These are phyloP conservation scores for Adineta ricciae DNA, from an alignment of 2,888 invertebrate genomes.

Conservation along the genomic window DNA sequence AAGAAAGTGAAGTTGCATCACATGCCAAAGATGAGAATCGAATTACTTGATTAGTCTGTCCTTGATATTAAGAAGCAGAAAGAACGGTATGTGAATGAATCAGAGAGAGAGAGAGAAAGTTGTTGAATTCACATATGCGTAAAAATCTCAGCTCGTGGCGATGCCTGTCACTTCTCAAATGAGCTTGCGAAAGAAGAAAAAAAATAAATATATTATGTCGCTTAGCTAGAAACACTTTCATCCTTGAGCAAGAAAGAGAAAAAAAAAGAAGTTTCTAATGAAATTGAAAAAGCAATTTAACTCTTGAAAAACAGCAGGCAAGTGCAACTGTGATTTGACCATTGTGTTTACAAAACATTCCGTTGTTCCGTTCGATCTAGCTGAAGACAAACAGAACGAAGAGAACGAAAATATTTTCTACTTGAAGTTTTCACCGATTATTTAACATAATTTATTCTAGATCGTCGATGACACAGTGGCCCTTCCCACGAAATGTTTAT, in stretches of 20 bases:
- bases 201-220: not conserved
- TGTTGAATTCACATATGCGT: not conserved
- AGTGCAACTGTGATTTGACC: not conserved
- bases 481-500: conserved; percentile 1
- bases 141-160: not conserved
- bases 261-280: not conserved
- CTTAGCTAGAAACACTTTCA: not conserved
- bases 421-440: not conserved
- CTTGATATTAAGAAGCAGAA: not conserved
- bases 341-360: not conserved
- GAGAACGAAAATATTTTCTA: not conserved
- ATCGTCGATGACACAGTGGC: conserved; percentile 15
- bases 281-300: conserved; percentile 13
- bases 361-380: not conserved
- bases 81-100: too few relatives aligned
- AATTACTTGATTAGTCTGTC: conserved; percentile 7
- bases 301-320: not conserved
- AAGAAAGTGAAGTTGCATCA: not conserved
- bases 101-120: not conserved
- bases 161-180: not conserved
- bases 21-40: not conserved
- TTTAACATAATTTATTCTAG: not conserved
- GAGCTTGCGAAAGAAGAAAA: not conserved
- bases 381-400: too few relatives aligned
- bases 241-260: not conserved